A percentile compares a stretch with the other conserved stretches of the same genome.
Evolutionary conservation across 23 tunicate species (phyloP).

Genomic region (Clavelina lepadiformis): DNA sequence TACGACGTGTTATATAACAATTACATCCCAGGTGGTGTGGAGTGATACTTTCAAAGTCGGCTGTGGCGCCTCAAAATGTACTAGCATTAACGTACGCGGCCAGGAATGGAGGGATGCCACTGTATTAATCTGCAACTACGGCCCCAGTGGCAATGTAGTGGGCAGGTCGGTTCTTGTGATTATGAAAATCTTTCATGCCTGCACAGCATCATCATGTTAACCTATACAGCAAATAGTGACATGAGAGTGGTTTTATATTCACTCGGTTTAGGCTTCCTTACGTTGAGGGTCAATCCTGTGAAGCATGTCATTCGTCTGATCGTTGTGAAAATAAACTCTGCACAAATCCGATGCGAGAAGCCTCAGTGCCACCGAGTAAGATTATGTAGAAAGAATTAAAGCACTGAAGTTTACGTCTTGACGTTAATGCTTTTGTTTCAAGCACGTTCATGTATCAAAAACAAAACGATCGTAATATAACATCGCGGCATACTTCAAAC

Average conservation of each 20-base stretch:
- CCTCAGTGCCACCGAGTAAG: conserved; percentile 4
- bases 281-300: conserved; percentile 5
- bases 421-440: not conserved
- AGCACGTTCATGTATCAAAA: not conserved
- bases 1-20: too few relatives aligned
- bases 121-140: conserved; percentile 52
- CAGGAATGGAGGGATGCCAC: conserved; percentile 40
- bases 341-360: conserved; percentile 26
- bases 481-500: too few relatives aligned
- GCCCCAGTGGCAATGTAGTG: conserved; percentile 47
- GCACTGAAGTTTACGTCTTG: not conserved
- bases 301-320: conserved; percentile 19
- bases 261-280: conserved; percentile 7
- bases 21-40: conserved; percentile 58
- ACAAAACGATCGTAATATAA: too few relatives aligned
- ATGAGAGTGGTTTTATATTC: not conserved
- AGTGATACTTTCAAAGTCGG: conserved; percentile 54
- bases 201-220: not conserved
- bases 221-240: not conserved
- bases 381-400: too few relatives aligned
- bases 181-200: not conserved
- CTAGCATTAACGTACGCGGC: conserved; percentile 21
- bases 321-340: conserved; percentile 35
- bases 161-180: conserved; percentile 24
- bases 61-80: conserved; percentile 42